Evolutionary conservation across 2,797 vertebrate species (phyloP), one percentile per base, ranked within the genome.

Genomic region (Perodicticus potto): DNA sequence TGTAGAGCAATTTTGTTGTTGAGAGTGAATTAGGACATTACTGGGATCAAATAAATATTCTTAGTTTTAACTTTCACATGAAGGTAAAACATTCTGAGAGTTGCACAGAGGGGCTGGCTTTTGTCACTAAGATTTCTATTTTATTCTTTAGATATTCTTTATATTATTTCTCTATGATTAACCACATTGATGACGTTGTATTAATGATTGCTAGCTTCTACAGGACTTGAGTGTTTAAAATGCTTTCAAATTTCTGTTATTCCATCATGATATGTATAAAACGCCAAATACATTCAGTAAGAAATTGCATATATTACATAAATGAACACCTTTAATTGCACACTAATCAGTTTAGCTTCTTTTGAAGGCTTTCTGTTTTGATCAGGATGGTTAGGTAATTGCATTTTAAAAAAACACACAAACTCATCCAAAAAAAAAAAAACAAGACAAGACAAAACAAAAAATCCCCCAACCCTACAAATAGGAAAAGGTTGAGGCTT

Each of bases 401-500:
- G 88, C 91, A 95, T 98, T 93, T 73, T 91, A 25, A 77, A 97
- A 96, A 96, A 97, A 98, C 5, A 94, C 95, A 97, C 53, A 76
- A 17, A 67, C 20, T 72, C 76, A 61, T 49, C 65, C 69, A 23
- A 77, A 94, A 87, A 88, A 45, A 43, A 43, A 43, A 43, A 45
- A 45, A 9, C 45, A 49, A 49, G 13, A 49, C 49, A 13, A 49
- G 14, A 49, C 49, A 49, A 49, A 74, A 67, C 45, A 45, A 45
- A 45, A 49, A 49, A 49, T 3, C 40, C 40, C 40, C 40, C 49
- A 49, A 78, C 10, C 16, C 74, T 86, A 84, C 82, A 84, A 95
- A 97, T 97, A 96, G 83, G 94, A 95, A 98, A 97, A 97, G 97
- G 97, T 97, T 97, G 97, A 97, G 95, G 95, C 94, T 98, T 98